Percentiles rank a stretch among this genome's conserved stretches.
Conservation (phyloP, 2,888 invertebrate species). For the Drosophila koepferae region DNA sequence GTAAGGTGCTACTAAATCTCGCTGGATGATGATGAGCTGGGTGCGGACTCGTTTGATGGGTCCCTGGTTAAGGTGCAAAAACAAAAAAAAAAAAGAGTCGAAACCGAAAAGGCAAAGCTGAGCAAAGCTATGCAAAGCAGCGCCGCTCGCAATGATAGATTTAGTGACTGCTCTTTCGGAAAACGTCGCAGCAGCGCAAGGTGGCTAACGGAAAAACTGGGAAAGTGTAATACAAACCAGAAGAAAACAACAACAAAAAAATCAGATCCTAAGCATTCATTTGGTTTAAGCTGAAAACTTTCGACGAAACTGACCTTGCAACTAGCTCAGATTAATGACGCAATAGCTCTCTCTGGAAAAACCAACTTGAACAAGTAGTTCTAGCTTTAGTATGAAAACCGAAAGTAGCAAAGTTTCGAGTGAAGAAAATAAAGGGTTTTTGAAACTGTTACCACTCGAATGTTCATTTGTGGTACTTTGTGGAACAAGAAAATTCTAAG, state of each 20-base stretch:
- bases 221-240: constrained; percentile 3
- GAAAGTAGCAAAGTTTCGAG: background rate
- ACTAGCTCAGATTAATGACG: constrained; percentile 36
- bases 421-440: background rate
- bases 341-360: background rate
- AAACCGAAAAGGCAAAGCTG: constrained; percentile 26
- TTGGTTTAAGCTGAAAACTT: constrained; percentile 33
- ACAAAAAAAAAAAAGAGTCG: constrained; percentile 15
- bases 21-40: constrained; percentile 42
- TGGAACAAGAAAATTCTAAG: no score
- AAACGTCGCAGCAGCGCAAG: constrained; percentile 12
- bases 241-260: background rate
- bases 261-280: constrained; percentile 39
- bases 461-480: background rate
- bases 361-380: background rate
- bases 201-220: constrained; percentile 2
- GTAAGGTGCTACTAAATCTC: constrained; percentile 62
- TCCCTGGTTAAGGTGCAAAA: constrained; percentile 22
- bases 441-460: background rate
- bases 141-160: constrained; percentile 41
- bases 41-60: constrained; percentile 18
- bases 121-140: constrained; percentile 32
- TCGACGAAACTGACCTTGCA: constrained; percentile 28
- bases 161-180: constrained; percentile 28
- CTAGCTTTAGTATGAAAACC: background rate